phyloP scores from a whole-genome alignment of 1,140 invertebrate genomes.

The Lamellibrachia luymesi region DNA sequence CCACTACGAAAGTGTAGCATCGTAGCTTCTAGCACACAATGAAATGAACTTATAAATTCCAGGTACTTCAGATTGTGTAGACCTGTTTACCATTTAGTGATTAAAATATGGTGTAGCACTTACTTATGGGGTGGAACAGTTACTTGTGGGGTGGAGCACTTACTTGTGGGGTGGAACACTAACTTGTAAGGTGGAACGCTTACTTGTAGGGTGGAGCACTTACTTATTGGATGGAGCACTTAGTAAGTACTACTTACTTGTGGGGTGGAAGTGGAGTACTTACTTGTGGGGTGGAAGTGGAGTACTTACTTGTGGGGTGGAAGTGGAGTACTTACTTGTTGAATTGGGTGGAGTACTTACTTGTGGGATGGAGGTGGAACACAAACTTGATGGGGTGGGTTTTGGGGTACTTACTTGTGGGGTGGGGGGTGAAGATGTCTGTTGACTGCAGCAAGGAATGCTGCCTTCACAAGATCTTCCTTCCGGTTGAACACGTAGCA shows the following conservation, averaged over 20 bases:
- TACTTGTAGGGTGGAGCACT: background rate
- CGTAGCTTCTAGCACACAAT: no score
- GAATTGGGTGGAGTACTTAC: background rate
- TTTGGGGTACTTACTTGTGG: slow-evolving; percentile 41
- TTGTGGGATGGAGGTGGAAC: background rate
- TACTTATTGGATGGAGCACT: no score
- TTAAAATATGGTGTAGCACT: background rate
- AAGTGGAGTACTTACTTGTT: background rate
- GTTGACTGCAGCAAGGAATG: slow-evolving; percentile 48
- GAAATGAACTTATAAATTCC: no score
- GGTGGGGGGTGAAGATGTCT: slow-evolving; percentile 50
- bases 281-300: background rate
- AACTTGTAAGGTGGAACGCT: background rate
- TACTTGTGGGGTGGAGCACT: background rate
- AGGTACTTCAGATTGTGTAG: no score
- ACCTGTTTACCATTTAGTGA: no score
- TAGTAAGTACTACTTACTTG: no score
- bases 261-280: background rate
- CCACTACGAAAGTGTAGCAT: no score
- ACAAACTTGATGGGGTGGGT: background rate
- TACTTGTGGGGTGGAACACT: background rate
- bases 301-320: no score
- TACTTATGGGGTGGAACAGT: background rate
- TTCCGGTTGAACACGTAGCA: slow-evolving; percentile 46
- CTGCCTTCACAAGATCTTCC: slow-evolving; percentile 43